Evolutionary conservation across 2,113 vertebrate genomes (phyloP).

Genomic region (Xyrauchen texanus): DNA sequence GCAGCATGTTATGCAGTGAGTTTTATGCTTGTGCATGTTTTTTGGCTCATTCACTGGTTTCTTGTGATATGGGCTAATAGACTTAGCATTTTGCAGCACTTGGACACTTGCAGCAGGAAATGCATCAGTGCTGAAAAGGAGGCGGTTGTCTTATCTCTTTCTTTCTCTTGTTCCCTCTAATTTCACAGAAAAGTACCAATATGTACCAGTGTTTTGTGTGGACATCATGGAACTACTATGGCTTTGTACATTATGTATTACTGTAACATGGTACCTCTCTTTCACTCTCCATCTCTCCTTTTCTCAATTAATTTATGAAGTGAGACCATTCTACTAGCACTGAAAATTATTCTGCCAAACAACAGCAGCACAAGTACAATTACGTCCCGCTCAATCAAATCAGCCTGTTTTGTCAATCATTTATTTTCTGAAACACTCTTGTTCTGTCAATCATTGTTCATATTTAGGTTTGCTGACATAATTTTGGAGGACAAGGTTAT

Average conservation of each 20-base stretch:
- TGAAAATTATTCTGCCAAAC: neutral
- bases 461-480: too few relatives aligned
- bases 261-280: neutral
- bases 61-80: conserved; percentile 42
- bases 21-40: conserved; percentile 38
- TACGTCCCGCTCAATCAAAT: neutral
- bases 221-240: neutral
- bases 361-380: neutral
- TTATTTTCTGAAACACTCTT: too few relatives aligned
- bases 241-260: neutral
- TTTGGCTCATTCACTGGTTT: conserved; percentile 30
- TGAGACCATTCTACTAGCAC: neutral
- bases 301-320: conserved; percentile 27
- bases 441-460: too few relatives aligned
- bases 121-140: conserved; percentile 19
- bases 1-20: neutral
- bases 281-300: neutral
- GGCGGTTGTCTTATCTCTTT: too few relatives aligned
- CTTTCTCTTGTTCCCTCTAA: too few relatives aligned
- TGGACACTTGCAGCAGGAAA: conserved; percentile 38
- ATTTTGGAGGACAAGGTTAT: too few relatives aligned
- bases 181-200: too few relatives aligned
- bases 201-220: neutral
- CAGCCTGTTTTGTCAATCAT: neutral
- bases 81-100: conserved; percentile 22